Conservation (phyloP, 2,888 invertebrate species). For the Tolmerus cingulatus region DNA sequence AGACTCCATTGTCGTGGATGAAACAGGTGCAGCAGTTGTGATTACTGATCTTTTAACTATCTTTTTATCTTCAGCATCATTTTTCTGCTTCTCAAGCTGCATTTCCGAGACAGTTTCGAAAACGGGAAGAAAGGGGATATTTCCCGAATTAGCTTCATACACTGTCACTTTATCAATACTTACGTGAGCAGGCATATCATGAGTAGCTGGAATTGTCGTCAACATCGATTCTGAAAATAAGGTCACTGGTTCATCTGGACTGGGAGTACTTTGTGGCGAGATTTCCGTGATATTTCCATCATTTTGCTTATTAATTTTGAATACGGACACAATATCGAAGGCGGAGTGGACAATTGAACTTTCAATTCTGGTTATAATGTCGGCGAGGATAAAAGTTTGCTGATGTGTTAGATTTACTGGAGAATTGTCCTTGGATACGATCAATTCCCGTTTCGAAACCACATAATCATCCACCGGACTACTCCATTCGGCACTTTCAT, state of each 20-base stretch:
- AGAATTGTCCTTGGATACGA: not conserved
- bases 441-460: not conserved
- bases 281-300: slow-evolving; percentile 30
- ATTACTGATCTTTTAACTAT: not conserved
- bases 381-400: slow-evolving; percentile 55
- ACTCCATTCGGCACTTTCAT: not conserved
- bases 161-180: slow-evolving; percentile 57
- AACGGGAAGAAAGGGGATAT: slow-evolving; percentile 44
- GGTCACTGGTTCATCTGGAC: not conserved
- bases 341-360: slow-evolving; percentile 57
- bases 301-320: slow-evolving; percentile 51
- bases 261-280: not conserved
- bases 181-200: slow-evolving; percentile 55
- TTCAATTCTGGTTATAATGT: slow-evolving; percentile 58
- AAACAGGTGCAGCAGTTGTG: not conserved
- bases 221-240: not conserved
- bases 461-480: not conserved
- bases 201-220: slow-evolving; percentile 46
- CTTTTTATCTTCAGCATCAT: not conserved
- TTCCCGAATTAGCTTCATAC: slow-evolving; percentile 44
- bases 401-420: slow-evolving; percentile 52
- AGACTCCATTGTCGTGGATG: not conserved
- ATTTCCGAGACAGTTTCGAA: slow-evolving; percentile 9
- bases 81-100: not conserved
- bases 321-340: slow-evolving; percentile 52